A percentile compares a stretch with the other conserved stretches of the same genome.
These are phyloP conservation scores for Athene cunicularia DNA, from an alignment of 2,113 vertebrate species.

Conservation along the genomic window DNA sequence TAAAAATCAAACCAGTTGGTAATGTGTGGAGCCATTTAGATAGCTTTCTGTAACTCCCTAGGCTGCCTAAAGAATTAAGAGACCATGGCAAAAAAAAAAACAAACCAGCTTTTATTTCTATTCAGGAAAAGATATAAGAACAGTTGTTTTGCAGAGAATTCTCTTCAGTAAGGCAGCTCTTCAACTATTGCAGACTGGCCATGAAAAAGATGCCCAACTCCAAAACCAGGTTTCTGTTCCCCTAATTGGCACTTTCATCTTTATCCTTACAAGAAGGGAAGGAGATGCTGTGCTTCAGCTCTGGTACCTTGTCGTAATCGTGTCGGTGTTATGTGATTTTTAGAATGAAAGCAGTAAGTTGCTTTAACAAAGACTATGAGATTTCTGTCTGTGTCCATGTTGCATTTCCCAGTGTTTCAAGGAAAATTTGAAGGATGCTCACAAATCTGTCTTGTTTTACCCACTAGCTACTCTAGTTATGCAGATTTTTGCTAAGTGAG, in stretches of 20 bases:
- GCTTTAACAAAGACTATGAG: neutral
- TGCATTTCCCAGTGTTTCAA: neutral
- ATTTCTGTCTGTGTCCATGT: neutral
- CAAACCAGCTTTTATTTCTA: neutral
- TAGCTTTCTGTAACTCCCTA: neutral
- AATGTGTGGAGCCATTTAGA: neutral
- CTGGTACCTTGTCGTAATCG: neutral
- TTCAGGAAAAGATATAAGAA: neutral
- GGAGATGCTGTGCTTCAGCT: neutral
- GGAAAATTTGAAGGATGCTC: neutral
- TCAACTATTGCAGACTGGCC: neutral
- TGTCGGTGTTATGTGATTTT: neutral
- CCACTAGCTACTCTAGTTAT: neutral
- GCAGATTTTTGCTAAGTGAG: neutral
- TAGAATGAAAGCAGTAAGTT: neutral
- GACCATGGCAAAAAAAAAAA: neutral
- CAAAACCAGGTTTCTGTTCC: neutral
- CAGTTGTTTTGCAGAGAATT: neutral
- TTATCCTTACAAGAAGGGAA: neutral
- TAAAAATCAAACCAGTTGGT: neutral
- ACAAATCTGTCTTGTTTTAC: neutral
- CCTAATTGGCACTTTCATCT: neutral
- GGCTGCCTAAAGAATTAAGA: neutral
- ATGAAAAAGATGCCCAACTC: neutral
- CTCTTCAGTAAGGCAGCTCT: neutral